Evolutionary conservation across 2,113 vertebrate genomes (phyloP).

Genomic region (Misgurnus anguillicaudatus): DNA sequence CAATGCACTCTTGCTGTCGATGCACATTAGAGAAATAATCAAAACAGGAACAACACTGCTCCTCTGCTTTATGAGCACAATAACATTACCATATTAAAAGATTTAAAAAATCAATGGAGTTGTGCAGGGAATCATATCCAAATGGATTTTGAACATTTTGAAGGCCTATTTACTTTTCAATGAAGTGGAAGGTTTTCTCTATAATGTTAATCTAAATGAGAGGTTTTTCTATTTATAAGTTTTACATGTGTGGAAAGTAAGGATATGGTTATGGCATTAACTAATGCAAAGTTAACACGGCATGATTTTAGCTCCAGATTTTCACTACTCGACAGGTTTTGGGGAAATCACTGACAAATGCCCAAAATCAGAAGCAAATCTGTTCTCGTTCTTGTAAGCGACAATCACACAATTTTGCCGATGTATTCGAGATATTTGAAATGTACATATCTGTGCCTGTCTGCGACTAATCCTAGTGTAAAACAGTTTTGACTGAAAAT

Average conservation of each 20-base stretch:
- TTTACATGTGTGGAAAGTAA: constrained; percentile 46
- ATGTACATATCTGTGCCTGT: too few relatives aligned
- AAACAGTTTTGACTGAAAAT: too few relatives aligned
- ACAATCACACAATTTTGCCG: too few relatives aligned
- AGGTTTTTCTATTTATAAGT: not conserved
- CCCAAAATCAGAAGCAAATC: too few relatives aligned
- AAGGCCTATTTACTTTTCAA: constrained; percentile 38
- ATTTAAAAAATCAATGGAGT: constrained; percentile 64
- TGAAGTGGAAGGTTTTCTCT: constrained; percentile 60
- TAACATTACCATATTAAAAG: constrained; percentile 56
- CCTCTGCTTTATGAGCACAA: constrained; percentile 56
- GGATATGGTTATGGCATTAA: not conserved
- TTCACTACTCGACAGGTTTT: too few relatives aligned
- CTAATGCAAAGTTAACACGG: too few relatives aligned
- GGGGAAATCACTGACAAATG: too few relatives aligned
- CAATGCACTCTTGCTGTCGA: constrained; percentile 65
- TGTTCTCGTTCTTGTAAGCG: too few relatives aligned
- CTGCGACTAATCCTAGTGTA: too few relatives aligned
- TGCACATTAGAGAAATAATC: constrained; percentile 65
- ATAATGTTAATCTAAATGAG: constrained; percentile 9
- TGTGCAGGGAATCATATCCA: constrained; percentile 40
- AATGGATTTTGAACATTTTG: constrained; percentile 33
- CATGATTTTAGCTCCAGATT: too few relatives aligned
- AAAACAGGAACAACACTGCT: constrained; percentile 39
- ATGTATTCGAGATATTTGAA: too few relatives aligned